Conservation (phyloP, 92 coral and sea anemone genomes). For the Porites divaricata region DNA sequence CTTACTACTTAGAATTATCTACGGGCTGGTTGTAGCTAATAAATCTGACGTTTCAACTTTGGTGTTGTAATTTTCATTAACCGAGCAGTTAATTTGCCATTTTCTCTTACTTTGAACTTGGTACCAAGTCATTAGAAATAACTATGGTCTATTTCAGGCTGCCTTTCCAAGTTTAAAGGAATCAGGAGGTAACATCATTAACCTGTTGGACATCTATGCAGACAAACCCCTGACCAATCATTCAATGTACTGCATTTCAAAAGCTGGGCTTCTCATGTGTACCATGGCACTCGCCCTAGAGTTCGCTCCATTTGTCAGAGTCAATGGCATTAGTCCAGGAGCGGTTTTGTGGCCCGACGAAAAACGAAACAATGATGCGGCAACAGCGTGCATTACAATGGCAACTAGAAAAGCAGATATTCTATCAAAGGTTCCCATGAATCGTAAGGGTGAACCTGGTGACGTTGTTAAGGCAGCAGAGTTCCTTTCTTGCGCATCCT, state of each 20-base stretch:
- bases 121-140: too few relatives aligned
- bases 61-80: too few relatives aligned
- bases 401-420: constrained; percentile 18
- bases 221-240: constrained; percentile 59
- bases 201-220: constrained; percentile 74
- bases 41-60: too few relatives aligned
- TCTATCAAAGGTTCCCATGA: constrained; percentile 64
- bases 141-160: constrained; percentile 52
- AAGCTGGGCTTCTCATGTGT: constrained; percentile 83
- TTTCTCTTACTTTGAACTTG: too few relatives aligned
- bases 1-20: too few relatives aligned
- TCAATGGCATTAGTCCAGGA: constrained; percentile 79
- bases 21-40: too few relatives aligned
- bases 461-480: constrained; percentile 58
- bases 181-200: constrained; percentile 65
- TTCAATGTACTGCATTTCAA: constrained; percentile 77
- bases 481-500: constrained; percentile 49
- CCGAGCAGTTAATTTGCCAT: background rate
- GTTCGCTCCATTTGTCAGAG: constrained; percentile 75
- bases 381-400: background rate
- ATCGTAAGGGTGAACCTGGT: constrained; percentile 44
- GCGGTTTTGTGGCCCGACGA: constrained; percentile 65
- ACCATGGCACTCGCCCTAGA: constrained; percentile 75
- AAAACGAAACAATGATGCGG: background rate
- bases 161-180: constrained; percentile 68